Evolutionary conservation across 1,140 invertebrate genomes (phyloP).

Genomic region (Drosophila ficusphila): DNA sequence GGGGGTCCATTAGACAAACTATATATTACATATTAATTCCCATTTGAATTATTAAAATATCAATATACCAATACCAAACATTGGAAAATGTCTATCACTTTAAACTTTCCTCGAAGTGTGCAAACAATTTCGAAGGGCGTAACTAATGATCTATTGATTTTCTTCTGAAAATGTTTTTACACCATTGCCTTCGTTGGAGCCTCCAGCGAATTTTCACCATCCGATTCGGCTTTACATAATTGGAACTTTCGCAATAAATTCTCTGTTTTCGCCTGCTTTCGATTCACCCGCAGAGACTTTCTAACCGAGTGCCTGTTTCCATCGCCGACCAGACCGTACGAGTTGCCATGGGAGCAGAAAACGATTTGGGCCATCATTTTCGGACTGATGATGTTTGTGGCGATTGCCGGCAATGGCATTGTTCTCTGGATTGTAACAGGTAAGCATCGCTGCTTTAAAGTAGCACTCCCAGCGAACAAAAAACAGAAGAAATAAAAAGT

Average conservation of each 20-base stretch:
- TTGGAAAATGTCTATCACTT: no score
- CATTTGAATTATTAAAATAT: no score
- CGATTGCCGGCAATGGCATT: constrained; percentile 92
- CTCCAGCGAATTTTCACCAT: background rate
- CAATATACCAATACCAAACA: no score
- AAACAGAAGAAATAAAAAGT: background rate
- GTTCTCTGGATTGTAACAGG: constrained; percentile 96
- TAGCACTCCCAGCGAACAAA: background rate
- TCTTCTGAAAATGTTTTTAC: no score
- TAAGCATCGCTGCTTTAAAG: constrained; percentile 83
- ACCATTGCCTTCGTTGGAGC: background rate
- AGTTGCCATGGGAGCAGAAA: constrained; percentile 85
- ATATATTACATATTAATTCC: no score
- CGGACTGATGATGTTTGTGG: constrained; percentile 90
- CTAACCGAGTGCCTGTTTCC: constrained; percentile 83
- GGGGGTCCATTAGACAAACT: no score
- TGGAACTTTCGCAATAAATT: constrained; percentile 5
- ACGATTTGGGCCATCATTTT: constrained; percentile 89
- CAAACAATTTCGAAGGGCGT: no score
- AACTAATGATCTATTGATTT: no score
- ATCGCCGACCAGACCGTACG: constrained; percentile 80
- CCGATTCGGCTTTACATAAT: background rate
- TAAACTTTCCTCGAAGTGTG: no score
- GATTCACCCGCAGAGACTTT: constrained; percentile 68
- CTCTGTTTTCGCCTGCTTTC: constrained; percentile 6